Evolutionary conservation across 2,113 vertebrate genomes (phyloP).

Genomic region (Tylochromis polylepis): DNA sequence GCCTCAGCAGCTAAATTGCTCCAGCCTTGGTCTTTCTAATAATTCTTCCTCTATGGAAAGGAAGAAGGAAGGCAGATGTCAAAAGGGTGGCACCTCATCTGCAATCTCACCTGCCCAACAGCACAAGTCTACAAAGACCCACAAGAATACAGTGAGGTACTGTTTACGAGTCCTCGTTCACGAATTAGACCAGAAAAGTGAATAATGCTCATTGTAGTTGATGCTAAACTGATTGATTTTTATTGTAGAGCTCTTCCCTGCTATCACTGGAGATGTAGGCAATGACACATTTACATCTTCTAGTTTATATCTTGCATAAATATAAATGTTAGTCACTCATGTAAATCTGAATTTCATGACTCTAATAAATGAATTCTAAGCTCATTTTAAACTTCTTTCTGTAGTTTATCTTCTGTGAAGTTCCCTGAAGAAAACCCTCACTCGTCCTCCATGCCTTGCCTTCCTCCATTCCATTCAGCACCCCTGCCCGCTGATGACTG

Average conservation of each 20-base stretch:
- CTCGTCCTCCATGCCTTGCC: constrained; percentile 50
- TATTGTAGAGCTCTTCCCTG: not conserved
- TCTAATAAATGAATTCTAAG: not conserved
- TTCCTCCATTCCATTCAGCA: constrained; percentile 25
- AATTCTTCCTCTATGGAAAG: constrained; percentile 7
- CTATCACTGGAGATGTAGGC: not conserved
- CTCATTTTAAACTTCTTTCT: not conserved
- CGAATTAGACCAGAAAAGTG: accelerated
- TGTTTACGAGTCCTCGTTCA: not conserved
- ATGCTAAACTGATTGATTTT: not conserved
- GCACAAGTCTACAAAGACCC: constrained; percentile 63
- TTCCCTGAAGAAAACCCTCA: constrained; percentile 73
- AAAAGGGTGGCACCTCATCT: constrained; percentile 56
- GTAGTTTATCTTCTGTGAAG: constrained; percentile 74
- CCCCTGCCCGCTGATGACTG: constrained; percentile 10
- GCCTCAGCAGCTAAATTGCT: constrained; percentile 70
- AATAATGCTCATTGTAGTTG: not conserved
- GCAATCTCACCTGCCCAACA: constrained; percentile 59
- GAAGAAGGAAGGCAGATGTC: constrained; percentile 16
- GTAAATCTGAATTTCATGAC: not conserved
- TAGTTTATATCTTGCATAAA: not conserved
- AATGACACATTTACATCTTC: not conserved
- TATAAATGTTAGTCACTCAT: not conserved
- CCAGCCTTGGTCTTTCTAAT: constrained; percentile 60
- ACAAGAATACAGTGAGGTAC: constrained; percentile 77